Percentiles rank a stretch among this genome's conserved stretches.
Conservation (phyloP, 35 echinoderm and acorn worm species). For the Apostichopus parvimensis region DNA sequence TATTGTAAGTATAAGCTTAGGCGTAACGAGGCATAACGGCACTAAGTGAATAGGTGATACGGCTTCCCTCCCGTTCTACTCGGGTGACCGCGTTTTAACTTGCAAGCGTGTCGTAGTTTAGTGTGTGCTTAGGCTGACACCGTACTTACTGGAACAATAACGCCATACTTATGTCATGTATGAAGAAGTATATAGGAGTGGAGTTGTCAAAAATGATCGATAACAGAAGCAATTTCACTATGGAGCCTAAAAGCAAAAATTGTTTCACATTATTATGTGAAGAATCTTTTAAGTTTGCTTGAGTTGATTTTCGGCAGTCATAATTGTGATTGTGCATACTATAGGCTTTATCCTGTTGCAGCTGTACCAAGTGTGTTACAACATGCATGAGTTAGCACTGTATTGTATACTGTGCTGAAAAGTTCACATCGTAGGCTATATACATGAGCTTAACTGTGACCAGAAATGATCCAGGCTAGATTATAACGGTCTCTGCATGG, state of each 20-base stretch:
- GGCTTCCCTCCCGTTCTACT: not conserved
- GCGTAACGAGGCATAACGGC: conserved; percentile 46
- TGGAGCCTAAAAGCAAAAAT: not conserved
- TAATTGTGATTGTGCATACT: no score
- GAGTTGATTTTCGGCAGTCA: not conserved
- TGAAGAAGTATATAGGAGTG: not conserved
- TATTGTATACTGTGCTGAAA: no score
- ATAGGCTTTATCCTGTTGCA: no score
- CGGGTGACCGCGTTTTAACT: not conserved
- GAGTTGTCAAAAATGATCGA: not conserved
- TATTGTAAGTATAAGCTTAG: conserved; percentile 24
- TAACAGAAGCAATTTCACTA: not conserved
- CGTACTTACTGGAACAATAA: not conserved
- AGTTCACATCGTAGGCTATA: no score
- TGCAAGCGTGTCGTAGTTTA: not conserved
- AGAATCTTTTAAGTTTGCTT: not conserved
- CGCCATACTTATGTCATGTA: not conserved
- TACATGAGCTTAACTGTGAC: no score
- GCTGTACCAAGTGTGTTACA: no score
- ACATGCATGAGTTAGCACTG: no score
- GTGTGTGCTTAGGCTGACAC: no score
- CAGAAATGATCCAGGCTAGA: no score
- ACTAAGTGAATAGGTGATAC: conserved; percentile 49
- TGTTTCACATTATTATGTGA: not conserved
- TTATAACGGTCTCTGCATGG: no score